Percentiles rank a stretch among this genome's conserved stretches.
These are phyloP conservation scores for Falco peregrinus DNA, from an alignment of 2,797 vertebrate genomes.

Conservation along the genomic window DNA sequence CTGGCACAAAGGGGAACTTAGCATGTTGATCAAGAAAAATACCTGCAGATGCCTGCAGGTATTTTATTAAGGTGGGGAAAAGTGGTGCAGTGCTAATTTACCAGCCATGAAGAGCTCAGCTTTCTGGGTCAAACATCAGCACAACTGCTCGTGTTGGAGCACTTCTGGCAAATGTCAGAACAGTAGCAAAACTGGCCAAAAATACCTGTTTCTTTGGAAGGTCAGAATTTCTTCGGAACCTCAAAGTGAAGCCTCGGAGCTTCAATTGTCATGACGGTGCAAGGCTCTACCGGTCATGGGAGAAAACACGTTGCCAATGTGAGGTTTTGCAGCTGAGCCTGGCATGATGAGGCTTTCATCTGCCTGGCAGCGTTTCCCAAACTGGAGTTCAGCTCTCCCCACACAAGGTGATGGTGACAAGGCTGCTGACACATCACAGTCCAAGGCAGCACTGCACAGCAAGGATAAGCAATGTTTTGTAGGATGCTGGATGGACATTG, in stretches of 20 bases:
- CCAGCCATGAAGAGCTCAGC: neutral
- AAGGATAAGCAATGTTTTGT: neutral
- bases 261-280: neutral
- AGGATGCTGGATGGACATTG: neutral
- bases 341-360: neutral
- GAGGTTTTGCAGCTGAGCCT: neutral
- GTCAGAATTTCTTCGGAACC: neutral
- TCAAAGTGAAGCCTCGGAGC: neutral
- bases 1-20: neutral
- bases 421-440: neutral
- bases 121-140: neutral
- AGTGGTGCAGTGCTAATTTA: neutral
- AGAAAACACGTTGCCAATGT: neutral
- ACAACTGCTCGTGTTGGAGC: neutral
- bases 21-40: neutral
- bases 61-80: neutral
- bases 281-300: accelerated
- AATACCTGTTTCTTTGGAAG: neutral
- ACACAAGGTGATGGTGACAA: neutral
- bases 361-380: accelerated
- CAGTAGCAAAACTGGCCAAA: neutral
- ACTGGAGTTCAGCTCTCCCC: neutral
- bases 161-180: neutral
- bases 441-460: neutral
- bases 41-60: neutral